Evolutionary conservation across 2,797 vertebrate species (phyloP), one percentile per base, ranked within the genome.

Genomic region (Chelon auratus): DNA sequence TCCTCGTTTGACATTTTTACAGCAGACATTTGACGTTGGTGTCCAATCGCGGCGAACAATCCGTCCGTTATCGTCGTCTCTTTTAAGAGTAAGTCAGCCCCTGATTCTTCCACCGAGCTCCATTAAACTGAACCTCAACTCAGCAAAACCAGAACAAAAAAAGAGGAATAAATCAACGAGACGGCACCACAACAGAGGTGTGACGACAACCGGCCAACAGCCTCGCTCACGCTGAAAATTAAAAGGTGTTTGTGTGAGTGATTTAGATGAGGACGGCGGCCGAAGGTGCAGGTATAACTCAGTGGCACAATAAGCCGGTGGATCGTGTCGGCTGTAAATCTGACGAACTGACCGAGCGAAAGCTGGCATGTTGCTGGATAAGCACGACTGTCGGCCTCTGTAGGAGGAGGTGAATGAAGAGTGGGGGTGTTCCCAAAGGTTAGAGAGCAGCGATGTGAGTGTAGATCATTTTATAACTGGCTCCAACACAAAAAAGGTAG

Each of bases 271-370:
- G 30, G 73, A 18, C 6, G 30, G 43, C 20, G 14, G 55, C 24
- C 20, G 0, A 11, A 20, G 12, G 43, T 10, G 4, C 9, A 43
- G 54, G 58, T 22, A 77, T 91, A 85, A 91, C 73, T 91, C 86
- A 91, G 75, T 2, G 8, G 45, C 62, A 65, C 71, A 89, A 88
- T 72, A 59, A 84, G 85, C 77, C 62, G 0, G 18, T 30, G 54
- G 56, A n/a, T 17, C 39, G 26, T 2, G 15, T 26, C 39, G n/a
- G 81, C 72, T 30, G 71, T 85, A 86, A 83, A 90, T 91, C 87
- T 79, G 64, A 63, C 20, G 26, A n/a, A 51, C 42, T 43, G 67
- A 68, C 51, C 79, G 33, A 84, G 60, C 58, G n/a, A 45, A 80
- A 64, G 72, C 57, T 47, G 75, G 47, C 75, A 30, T 62, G 73